A percentile compares a stretch with the other conserved stretches of the same genome.
These are phyloP conservation scores for Platycheirus albimanus DNA, from an alignment of 2,888 invertebrate genomes.

Conservation along the genomic window DNA sequence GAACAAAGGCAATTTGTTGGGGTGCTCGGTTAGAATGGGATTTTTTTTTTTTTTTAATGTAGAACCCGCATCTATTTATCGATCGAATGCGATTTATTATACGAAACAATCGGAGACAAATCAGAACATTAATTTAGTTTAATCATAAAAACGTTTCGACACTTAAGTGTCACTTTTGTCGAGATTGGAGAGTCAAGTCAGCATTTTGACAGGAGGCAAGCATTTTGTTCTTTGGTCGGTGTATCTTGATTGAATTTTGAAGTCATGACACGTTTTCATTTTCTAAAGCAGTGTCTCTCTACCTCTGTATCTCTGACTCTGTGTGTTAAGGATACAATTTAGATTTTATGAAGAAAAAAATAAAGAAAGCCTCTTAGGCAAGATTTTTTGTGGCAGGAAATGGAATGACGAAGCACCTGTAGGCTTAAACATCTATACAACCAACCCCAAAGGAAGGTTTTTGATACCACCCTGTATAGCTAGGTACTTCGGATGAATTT, in stretches of 20 bases:
- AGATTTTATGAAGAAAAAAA: constrained; percentile 35
- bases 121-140: constrained; percentile 60
- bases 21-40: background rate
- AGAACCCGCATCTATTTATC: constrained; percentile 56
- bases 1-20: background rate
- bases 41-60: constrained; percentile 11
- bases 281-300: background rate
- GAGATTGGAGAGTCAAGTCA: constrained; percentile 10
- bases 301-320: too few relatives aligned
- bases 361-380: constrained; percentile 17
- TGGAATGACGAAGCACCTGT: background rate
- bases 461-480: too few relatives aligned
- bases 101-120: constrained; percentile 60
- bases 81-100: constrained; percentile 62
- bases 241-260: constrained; percentile 33
- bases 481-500: too few relatives aligned
- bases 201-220: constrained; percentile 29
- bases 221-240: constrained; percentile 9
- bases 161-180: constrained; percentile 39
- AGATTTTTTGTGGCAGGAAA: background rate
- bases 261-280: constrained; percentile 36
- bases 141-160: constrained; percentile 59
- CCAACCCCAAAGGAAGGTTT: too few relatives aligned
- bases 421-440: too few relatives aligned
- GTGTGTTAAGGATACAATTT: constrained; percentile 19